Base-by-base conservation (phyloP, 2,888 invertebrate species). In the Stenotaenia linearis region DNA sequence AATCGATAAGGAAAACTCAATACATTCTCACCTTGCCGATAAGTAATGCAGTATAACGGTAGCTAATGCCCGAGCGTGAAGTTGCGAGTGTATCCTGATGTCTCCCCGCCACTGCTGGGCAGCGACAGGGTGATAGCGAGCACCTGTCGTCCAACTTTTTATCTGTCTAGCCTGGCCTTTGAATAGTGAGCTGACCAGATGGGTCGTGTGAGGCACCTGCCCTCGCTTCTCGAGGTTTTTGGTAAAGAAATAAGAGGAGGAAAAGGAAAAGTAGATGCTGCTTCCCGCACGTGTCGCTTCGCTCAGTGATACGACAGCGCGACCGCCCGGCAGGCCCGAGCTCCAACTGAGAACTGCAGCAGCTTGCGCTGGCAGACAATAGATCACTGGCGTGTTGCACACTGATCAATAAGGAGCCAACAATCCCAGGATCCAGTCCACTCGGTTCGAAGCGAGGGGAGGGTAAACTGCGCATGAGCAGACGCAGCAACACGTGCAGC, bases 311-410 rank as follows among this genome's bases (percentile, higher is more conserved):
- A 32, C 75, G 75, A 37, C 35, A 32, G 76, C 32, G 76, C 32
- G 76, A 37, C 76, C 37, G 35, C 35, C 23, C 32, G 35, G 37
- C 35, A 37, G n/a, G 76, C 37, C 35, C 37, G 18, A 35, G 32
- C 23, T 32, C 76, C 76, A 37, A 76, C 76, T 76, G 76, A 76
- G 76, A 76, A 76, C 23, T 35, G 76, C 37, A 37, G 76, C 76
- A 76, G 76, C 76, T 76, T 76, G 76, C 76, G 35, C 35, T 76
- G 76, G 76, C 76, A 76, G 76, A 76, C 76, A 35, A 76, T 76
- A 76, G 76, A 76, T 76, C 76, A 76, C 76, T 56, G 37, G 76
- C 35, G 76, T 37, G 32, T 23, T 37, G 76, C 76, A 35, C 10
- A 35, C 76, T 76, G 76, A 76, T 76, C 76, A 37, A 76, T 76